Conservation (phyloP, 37 sponge, comb jelly and placozoan species). For the Corticium candelabrum region DNA sequence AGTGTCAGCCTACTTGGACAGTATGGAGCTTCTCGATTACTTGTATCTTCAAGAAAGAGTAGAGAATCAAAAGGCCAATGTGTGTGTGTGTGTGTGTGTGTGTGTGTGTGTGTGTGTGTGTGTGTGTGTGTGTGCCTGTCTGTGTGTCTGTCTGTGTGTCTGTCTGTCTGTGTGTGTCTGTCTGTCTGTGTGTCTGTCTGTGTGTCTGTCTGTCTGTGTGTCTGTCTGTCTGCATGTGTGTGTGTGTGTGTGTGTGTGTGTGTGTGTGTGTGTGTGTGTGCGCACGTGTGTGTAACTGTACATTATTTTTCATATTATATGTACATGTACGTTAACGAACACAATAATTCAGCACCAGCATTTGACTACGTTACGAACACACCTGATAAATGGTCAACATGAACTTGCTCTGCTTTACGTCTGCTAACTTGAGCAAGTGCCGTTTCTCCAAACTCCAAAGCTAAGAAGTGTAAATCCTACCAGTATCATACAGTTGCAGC, state of each 20-base stretch:
- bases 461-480: slow-evolving; percentile 51
- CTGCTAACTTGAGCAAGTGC: slow-evolving; percentile 31
- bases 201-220: not conserved
- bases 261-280: not conserved
- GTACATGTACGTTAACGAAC: too few species aligned
- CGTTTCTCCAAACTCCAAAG: slow-evolving; percentile 17
- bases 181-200: not conserved
- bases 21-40: too few species aligned
- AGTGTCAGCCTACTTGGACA: too few species aligned
- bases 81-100: not conserved
- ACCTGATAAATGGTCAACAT: not conserved
- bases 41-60: not conserved
- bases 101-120: not conserved
- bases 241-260: not conserved
- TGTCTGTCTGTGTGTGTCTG: not conserved
- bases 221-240: not conserved
- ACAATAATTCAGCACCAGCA: too few species aligned
- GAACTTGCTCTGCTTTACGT: slow-evolving; percentile 25
- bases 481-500: not conserved
- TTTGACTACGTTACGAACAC: too few species aligned
- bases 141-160: not conserved
- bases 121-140: not conserved
- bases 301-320: too few species aligned
- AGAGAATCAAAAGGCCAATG: not conserved
- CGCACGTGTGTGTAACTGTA: not conserved